These are phyloP conservation scores for Lithophane leautieri DNA, from an alignment of 2,888 invertebrate species.

Conservation along the genomic window DNA sequence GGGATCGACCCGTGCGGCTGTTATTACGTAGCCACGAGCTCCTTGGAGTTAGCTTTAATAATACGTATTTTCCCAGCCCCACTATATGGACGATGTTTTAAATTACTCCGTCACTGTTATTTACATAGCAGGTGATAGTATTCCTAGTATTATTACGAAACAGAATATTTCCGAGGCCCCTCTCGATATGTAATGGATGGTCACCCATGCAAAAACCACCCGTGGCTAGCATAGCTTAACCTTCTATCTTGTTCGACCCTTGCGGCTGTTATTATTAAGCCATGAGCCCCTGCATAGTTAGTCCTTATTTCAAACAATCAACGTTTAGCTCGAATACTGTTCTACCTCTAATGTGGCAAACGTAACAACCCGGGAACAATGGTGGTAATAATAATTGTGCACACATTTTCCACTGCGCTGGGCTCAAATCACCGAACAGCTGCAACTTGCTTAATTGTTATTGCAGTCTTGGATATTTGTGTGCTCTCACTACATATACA, in stretches of 20 bases:
- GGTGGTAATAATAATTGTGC: constrained; percentile 79
- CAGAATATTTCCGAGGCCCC: no score
- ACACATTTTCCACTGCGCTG: constrained; percentile 80
- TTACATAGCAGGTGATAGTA: no score
- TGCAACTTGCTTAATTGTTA: constrained; percentile 74
- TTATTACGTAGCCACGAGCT: no score
- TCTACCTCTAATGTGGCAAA: constrained; percentile 35
- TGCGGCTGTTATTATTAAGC: background rate
- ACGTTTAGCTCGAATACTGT: constrained; percentile 13
- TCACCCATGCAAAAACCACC: no score
- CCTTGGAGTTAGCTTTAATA: no score
- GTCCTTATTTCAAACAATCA: background rate
- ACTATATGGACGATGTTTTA: no score
- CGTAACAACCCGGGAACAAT: constrained; percentile 74
- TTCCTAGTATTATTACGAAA: no score
- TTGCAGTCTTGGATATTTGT: constrained; percentile 62
- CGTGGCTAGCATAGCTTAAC: background rate
- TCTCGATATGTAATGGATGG: no score
- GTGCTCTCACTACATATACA: constrained; percentile 17
- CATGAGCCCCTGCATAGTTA: background rate
- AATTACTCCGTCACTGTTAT: no score
- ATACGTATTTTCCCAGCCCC: no score
- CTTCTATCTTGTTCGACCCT: background rate
- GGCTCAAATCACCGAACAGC: constrained; percentile 74
- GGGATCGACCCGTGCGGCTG: no score